These are phyloP conservation scores for Eupeodes corollae DNA, from an alignment of 1,140 invertebrate genomes.

Conservation along the genomic window DNA sequence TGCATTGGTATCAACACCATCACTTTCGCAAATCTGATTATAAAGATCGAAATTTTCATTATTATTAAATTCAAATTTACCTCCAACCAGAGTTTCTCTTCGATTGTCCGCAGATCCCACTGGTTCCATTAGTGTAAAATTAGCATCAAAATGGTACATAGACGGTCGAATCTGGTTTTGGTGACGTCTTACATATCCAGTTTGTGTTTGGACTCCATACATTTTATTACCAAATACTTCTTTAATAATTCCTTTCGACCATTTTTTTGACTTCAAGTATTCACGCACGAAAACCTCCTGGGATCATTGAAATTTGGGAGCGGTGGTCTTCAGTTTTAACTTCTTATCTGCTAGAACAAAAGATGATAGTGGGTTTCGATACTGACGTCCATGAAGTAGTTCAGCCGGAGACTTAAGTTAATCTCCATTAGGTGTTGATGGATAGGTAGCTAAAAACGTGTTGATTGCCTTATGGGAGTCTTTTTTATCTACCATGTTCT, in stretches of 20 bases:
- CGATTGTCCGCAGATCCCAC: too few species aligned
- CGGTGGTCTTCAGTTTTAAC: neutral
- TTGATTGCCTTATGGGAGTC: neutral
- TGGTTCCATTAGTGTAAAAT: too few species aligned
- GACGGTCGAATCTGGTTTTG: too few species aligned
- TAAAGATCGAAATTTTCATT: too few species aligned
- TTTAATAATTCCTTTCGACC: neutral
- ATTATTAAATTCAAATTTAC: too few species aligned
- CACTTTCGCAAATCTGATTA: too few species aligned
- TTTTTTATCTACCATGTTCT: neutral
- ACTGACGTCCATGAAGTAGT: conserved; percentile 1
- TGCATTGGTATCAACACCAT: too few species aligned
- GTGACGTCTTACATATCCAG: neutral
- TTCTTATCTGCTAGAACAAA: neutral
- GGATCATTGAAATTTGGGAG: neutral
- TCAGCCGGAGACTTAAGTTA: conserved; percentile 4
- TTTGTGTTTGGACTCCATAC: neutral
- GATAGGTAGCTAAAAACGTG: neutral
- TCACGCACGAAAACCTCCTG: neutral
- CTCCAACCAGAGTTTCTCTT: too few species aligned
- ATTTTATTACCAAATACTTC: neutral
- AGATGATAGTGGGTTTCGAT: neutral
- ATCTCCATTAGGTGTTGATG: conserved; percentile 1
- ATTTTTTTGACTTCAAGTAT: neutral
- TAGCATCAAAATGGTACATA: too few species aligned